These are phyloP conservation scores for Falco cherrug DNA, from an alignment of 2,797 vertebrate species.

Conservation along the genomic window DNA sequence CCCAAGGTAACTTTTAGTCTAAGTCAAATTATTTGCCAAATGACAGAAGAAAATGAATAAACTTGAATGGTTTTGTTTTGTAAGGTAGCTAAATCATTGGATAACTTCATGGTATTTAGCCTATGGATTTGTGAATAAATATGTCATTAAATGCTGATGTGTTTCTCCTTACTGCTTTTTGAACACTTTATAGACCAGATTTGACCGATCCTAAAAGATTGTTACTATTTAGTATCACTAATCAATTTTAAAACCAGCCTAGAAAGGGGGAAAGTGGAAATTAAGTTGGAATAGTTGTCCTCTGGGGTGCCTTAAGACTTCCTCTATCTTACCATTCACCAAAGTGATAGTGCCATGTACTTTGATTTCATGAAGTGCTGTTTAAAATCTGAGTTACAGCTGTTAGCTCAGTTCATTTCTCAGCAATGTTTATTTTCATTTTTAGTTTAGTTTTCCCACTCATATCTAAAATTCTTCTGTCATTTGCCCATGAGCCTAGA, in stretches of 20 bases:
- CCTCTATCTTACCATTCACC: neutral
- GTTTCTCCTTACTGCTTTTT: neutral
- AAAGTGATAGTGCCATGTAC: neutral
- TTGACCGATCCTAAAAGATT: neutral
- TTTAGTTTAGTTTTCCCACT: neutral
- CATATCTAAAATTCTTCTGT: neutral
- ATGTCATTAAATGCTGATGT: neutral
- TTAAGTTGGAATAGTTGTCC: neutral
- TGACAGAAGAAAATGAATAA: neutral
- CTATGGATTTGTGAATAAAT: neutral
- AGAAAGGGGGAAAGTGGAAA: neutral
- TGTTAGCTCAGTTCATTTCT: neutral
- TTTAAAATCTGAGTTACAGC: neutral
- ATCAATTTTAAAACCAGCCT: neutral
- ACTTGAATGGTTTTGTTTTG: neutral
- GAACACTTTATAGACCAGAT: neutral
- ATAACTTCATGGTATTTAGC: neutral
- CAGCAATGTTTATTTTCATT: neutral
- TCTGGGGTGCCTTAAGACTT: neutral
- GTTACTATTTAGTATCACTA: neutral
- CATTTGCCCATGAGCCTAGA: neutral
- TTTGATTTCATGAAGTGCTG: neutral
- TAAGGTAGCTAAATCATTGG: neutral
- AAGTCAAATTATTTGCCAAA: neutral
- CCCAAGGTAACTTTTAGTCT: neutral